Conservation (phyloP, 2,113 vertebrate genomes). For the Antigone vipio region DNA sequence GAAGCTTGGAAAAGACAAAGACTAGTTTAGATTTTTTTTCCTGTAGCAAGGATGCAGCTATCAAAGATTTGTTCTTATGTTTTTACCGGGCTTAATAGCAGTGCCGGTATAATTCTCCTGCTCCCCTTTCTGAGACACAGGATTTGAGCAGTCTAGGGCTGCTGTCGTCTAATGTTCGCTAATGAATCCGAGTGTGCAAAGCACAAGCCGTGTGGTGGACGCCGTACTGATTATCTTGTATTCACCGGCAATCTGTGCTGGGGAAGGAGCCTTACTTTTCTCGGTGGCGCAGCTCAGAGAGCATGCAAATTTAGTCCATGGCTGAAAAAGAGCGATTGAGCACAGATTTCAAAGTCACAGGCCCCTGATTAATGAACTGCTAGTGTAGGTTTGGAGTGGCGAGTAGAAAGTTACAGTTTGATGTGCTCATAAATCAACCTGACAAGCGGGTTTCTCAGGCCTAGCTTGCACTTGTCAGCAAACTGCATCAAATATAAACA, state of each 20-base stretch:
- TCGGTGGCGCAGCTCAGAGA: constrained; percentile 72
- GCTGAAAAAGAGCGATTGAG: constrained; percentile 69
- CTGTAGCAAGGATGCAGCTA: constrained; percentile 18
- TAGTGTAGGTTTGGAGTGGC: constrained; percentile 82
- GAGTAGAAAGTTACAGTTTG: constrained; percentile 85
- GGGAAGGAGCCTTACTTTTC: constrained; percentile 65
- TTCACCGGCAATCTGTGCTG: constrained; percentile 49
- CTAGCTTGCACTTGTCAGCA: constrained; percentile 82
- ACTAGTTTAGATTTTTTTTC: not conserved
- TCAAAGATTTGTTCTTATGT: constrained; percentile 33
- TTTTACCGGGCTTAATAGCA: constrained; percentile 57
- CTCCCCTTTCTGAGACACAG: constrained; percentile 41
- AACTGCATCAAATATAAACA: constrained; percentile 85
- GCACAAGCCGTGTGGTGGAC: constrained; percentile 63
- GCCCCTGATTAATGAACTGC: constrained; percentile 89
- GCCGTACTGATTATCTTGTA: constrained; percentile 69
- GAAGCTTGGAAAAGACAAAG: not conserved
- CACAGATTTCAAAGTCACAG: constrained; percentile 83
- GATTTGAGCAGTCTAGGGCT: constrained; percentile 56
- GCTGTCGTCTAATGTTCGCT: constrained; percentile 64
- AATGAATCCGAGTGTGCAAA: constrained; percentile 66
- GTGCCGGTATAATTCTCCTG: constrained; percentile 45
- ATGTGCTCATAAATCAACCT: constrained; percentile 94
- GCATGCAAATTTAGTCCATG: constrained; percentile 77
- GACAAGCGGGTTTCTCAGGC: constrained; percentile 86